These are phyloP conservation scores for Deilephila elpenor DNA, from an alignment of 2,888 invertebrate species.

Conservation along the genomic window DNA sequence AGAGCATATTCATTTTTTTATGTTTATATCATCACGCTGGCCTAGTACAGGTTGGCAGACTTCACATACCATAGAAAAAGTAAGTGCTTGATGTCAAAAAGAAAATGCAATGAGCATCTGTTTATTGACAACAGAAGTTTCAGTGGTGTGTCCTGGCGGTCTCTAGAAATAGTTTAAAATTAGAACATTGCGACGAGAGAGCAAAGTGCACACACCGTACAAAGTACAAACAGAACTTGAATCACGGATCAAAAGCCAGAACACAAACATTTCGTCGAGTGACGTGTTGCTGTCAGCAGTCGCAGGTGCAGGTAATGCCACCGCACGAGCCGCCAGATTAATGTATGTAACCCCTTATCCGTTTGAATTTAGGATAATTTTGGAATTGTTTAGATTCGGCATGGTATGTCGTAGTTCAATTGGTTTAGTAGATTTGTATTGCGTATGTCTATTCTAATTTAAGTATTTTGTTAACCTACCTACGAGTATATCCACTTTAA, in stretches of 20 bases:
- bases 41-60: neutral
- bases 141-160: no score
- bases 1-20: neutral
- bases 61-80: neutral
- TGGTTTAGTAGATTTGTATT: no score
- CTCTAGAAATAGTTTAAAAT: neutral
- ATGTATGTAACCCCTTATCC: conserved; percentile 46
- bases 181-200: neutral
- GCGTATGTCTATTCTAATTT: no score
- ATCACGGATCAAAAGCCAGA: conserved; percentile 22
- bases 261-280: conserved; percentile 23
- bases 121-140: no score
- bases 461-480: no score
- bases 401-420: neutral
- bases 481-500: no score
- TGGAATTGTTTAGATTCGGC: neutral
- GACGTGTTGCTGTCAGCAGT: conserved; percentile 36
- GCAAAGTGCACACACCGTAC: neutral
- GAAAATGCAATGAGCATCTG: no score
- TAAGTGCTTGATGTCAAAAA: no score
- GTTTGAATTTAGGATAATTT: neutral
- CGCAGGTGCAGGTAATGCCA: conserved; percentile 48
- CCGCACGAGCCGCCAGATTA: conserved; percentile 41
- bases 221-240: conserved; percentile 12
- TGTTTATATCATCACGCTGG: no score